Percentiles rank a stretch among this genome's conserved stretches.
phyloP scores from a whole-genome alignment of 2,113 vertebrate genomes.

The Onychostoma macrolepis region DNA sequence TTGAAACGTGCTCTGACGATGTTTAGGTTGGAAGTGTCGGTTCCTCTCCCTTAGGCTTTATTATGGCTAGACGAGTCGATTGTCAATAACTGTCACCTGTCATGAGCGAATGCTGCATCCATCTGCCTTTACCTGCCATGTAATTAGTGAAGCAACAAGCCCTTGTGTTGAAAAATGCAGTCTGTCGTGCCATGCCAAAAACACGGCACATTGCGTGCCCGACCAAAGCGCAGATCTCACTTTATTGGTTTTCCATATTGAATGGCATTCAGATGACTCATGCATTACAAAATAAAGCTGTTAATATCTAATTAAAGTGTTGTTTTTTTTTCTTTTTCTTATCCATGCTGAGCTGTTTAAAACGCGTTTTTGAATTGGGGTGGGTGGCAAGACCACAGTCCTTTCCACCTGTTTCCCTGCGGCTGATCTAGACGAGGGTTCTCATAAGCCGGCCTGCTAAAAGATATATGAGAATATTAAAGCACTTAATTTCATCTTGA shows the following conservation, averaged over 20 bases:
- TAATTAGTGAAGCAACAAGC: slow-evolving; percentile 69
- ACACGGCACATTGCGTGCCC: slow-evolving; percentile 54
- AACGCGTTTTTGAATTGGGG: neutral
- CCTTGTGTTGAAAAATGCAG: slow-evolving; percentile 65
- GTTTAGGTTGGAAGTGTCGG: slow-evolving; percentile 71
- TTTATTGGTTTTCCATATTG: slow-evolving; percentile 55
- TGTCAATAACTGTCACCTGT: slow-evolving; percentile 76
- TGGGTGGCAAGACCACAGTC: slow-evolving; percentile 30
- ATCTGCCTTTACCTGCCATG: slow-evolving; percentile 64
- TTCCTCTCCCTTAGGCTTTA: slow-evolving; percentile 69
- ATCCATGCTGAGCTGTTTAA: slow-evolving; percentile 19
- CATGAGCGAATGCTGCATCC: slow-evolving; percentile 53
- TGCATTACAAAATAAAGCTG: slow-evolving; percentile 44
- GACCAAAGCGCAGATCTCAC: slow-evolving; percentile 57
- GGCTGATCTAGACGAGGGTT: slow-evolving; percentile 56
- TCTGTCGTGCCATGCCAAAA: slow-evolving; percentile 64
- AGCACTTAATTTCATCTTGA: slow-evolving; percentile 61
- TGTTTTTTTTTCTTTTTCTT: neutral
- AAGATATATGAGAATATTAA: slow-evolving; percentile 65
- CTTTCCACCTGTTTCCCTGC: slow-evolving; percentile 67
- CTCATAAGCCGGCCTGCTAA: slow-evolving; percentile 62
- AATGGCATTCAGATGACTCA: slow-evolving; percentile 59
- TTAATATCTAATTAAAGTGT: slow-evolving; percentile 61
- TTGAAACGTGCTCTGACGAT: slow-evolving; percentile 54
- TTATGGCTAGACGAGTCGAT: slow-evolving; percentile 72